Conservation (phyloP, 1,140 invertebrate genomes). For the Drosophila orosa region DNA sequence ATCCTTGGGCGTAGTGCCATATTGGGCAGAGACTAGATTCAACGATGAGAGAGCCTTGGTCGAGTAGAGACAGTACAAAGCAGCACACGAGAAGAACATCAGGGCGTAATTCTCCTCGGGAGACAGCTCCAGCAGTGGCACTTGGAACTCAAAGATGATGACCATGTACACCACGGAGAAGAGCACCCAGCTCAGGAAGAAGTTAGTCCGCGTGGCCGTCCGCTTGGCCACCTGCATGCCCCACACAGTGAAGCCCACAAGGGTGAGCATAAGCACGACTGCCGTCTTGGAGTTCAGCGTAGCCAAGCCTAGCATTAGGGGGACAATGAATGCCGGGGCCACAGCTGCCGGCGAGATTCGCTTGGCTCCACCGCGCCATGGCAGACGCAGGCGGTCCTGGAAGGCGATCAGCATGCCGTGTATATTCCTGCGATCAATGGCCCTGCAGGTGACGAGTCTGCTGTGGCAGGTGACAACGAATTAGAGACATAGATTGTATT, state of each 20-base stretch:
- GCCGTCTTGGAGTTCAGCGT: slow-evolving; percentile 84
- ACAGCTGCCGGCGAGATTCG: slow-evolving; percentile 80
- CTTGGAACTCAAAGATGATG: slow-evolving; percentile 81
- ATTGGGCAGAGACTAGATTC: slow-evolving; percentile 70
- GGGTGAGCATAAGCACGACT: slow-evolving; percentile 78
- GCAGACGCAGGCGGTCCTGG: slow-evolving; percentile 85
- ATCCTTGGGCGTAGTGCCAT: slow-evolving; percentile 58
- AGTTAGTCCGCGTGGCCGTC: slow-evolving; percentile 73
- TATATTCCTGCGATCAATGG: slow-evolving; percentile 57
- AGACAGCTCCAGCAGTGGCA: slow-evolving; percentile 84
- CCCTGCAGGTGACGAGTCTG: slow-evolving; percentile 66
- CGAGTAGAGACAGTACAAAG: slow-evolving; percentile 69
- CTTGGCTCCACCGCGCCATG: slow-evolving; percentile 86
- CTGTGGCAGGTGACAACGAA: not conserved
- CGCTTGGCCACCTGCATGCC: slow-evolving; percentile 69
- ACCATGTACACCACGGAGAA: slow-evolving; percentile 82
- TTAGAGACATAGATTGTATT: not conserved
- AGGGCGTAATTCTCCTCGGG: slow-evolving; percentile 84
- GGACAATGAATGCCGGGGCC: slow-evolving; percentile 83
- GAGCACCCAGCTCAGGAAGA: slow-evolving; percentile 84
- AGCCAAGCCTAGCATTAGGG: slow-evolving; percentile 82
- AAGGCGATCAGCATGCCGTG: slow-evolving; percentile 84
- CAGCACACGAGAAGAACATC: slow-evolving; percentile 66
- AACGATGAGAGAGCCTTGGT: slow-evolving; percentile 54
- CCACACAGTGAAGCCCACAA: slow-evolving; percentile 80